phyloP scores from a whole-genome alignment of 2,888 invertebrate genomes.

The Chymomyza amoena region DNA sequence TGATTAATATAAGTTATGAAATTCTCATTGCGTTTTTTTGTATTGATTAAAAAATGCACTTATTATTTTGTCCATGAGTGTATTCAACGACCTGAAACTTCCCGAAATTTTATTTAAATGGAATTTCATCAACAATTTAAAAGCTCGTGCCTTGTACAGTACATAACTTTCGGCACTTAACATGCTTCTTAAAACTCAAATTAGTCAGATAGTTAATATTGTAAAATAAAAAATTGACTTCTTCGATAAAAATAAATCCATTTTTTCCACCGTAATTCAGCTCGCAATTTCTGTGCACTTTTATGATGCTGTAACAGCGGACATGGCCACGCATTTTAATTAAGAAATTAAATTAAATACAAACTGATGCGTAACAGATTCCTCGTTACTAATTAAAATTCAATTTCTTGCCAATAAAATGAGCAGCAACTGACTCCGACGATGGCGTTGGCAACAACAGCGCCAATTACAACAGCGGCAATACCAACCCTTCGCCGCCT shows the following conservation, averaged over 20 bases:
- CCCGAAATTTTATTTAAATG: no score
- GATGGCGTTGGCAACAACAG: conserved; percentile 33
- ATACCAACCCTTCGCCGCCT: conserved; percentile 40
- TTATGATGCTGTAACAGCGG: conserved; percentile 11
- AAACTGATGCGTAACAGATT: conserved; percentile 74
- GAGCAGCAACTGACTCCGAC: conserved; percentile 37
- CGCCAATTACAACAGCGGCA: conserved; percentile 54
- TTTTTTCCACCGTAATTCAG: conserved; percentile 7
- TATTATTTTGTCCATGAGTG: no score
- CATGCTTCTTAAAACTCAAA: background rate
- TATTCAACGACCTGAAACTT: no score
- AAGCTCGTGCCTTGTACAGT: no score
- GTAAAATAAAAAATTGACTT: background rate
- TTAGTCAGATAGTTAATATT: background rate
- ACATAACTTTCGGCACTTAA: background rate
- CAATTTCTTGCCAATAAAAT: conserved; percentile 74
- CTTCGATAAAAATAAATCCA: background rate
- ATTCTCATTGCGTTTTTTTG: no score
- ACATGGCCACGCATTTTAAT: conserved; percentile 71
- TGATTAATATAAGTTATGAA: no score
- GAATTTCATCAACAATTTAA: no score
- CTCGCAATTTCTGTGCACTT: conserved; percentile 58
- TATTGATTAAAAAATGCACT: no score
- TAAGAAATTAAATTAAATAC: conserved; percentile 74
- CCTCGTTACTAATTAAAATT: conserved; percentile 73